Conservation (phyloP, 2,113 vertebrate species). For the Amphiprion percula region DNA sequence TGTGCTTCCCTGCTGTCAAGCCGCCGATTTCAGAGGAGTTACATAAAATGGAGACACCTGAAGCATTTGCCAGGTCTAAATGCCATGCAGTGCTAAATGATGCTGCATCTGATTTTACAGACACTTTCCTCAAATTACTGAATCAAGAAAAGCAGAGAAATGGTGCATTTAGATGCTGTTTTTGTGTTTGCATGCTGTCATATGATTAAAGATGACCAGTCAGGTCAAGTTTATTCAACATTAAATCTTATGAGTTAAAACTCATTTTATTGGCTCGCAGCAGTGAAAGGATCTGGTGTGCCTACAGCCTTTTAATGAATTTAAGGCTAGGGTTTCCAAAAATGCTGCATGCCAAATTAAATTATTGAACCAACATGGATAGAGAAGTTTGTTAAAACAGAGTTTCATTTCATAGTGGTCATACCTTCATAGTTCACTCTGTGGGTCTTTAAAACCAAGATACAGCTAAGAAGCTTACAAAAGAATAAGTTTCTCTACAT, state of each 20-base stretch:
- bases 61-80: conserved; percentile 21
- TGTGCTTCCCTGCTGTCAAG: conserved; percentile 4
- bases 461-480: background rate
- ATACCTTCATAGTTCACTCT: background rate
- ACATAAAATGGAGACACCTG: conserved; percentile 15
- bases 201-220: background rate
- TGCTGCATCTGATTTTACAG: background rate
- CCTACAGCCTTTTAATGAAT: conserved; percentile 10
- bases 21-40: conserved; percentile 36
- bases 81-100: background rate
- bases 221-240: background rate
- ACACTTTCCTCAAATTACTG: background rate
- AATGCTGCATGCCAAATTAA: conserved; percentile 24
- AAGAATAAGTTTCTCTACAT: background rate
- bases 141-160: background rate
- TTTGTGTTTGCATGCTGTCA: background rate
- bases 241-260: background rate
- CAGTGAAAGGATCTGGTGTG: background rate
- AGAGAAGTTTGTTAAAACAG: conserved; percentile 2
- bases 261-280: background rate
- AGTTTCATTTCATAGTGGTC: conserved; percentile 5
- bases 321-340: conserved; percentile 22
- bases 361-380: conserved; percentile 9
- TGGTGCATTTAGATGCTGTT: background rate
- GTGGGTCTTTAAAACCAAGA: background rate